Evolutionary conservation across 2,797 vertebrate species (phyloP).

Genomic region (Choloepus didactylus): DNA sequence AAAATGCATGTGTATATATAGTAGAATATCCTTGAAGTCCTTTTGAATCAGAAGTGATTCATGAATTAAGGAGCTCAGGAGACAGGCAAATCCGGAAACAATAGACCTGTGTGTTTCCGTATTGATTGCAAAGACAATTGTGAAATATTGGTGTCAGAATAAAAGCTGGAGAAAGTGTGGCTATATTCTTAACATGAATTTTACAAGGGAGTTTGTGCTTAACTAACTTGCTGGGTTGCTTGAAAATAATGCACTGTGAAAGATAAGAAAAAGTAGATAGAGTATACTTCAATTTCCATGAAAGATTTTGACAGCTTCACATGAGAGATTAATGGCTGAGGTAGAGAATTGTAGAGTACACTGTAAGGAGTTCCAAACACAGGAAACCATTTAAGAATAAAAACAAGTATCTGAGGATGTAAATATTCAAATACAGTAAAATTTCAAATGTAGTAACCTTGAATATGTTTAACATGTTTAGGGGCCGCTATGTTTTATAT

Average conservation of each 20-base stretch:
- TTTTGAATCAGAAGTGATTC: slow-evolving; percentile 27
- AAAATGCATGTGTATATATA: neutral
- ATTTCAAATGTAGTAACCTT: slow-evolving; percentile 41
- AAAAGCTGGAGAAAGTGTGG: slow-evolving; percentile 29
- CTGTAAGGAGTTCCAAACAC: slow-evolving; percentile 9
- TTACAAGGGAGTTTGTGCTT: slow-evolving; percentile 70
- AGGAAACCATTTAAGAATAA: slow-evolving; percentile 66
- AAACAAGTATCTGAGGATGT: slow-evolving; percentile 10
- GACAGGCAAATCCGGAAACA: slow-evolving; percentile 49
- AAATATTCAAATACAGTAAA: slow-evolving; percentile 57
- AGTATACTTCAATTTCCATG: slow-evolving; percentile 79
- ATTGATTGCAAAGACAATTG: slow-evolving; percentile 55
- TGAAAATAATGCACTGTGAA: slow-evolving; percentile 75
- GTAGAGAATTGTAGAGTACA: slow-evolving; percentile 61
- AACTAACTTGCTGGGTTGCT: slow-evolving; percentile 75
- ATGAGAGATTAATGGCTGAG: slow-evolving; percentile 79
- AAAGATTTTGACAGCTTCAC: slow-evolving; percentile 80
- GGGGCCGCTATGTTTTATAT: neutral
- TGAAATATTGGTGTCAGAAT: slow-evolving; percentile 58
- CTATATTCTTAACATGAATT: slow-evolving; percentile 64
- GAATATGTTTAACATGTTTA: slow-evolving; percentile 47
- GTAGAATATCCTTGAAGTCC: neutral
- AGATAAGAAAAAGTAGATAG: slow-evolving; percentile 78
- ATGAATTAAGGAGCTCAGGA: slow-evolving; percentile 24
- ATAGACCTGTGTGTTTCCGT: neutral